Evolutionary conservation across 2,113 vertebrate genomes (phyloP), one percentile per base, ranked within the genome.

Genomic region (Periophthalmodon schlosseri): DNA sequence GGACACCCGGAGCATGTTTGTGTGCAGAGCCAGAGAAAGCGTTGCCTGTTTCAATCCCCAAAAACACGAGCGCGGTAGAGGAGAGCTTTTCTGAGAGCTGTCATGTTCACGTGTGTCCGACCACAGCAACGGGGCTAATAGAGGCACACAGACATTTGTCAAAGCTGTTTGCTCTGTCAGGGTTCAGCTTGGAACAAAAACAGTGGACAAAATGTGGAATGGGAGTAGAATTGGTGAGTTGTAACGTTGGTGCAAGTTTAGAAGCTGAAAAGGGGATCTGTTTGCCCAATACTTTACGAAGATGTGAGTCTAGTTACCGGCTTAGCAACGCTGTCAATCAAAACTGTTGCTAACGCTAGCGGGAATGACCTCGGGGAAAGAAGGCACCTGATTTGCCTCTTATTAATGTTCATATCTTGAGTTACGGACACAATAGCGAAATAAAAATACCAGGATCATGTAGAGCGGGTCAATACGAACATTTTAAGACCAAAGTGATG

Each of bases 21-120:
- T 12, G 28, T 36, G 21, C 39, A 16, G 15, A 73, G 69, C 70
- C 74, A 76, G 69, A 69, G 15, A 65, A 65, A 65, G 63, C 63
- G 11, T 23, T 2, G 2, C 15, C 74, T 86, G 71, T 84, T 78
- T 61, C 15, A 52, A 52, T 23, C 24, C 1, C 1, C 28, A 14
- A 5, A 5, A 21, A 44, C 11, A 21, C 5, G 24, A 15, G 24
- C 3, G 3, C 16, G 36, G 3, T 12, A 36, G 24, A 33, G 24
- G 9, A 16, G 28, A 24, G 36, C 50, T 65, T 20, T 24, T 16
- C 52, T 56, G 52, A 56, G 52, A 18, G 34, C n/a, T 60, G 72
- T 47, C 57, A 36, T 78, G 76, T 64, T 34, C 64, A 2, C 63
- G 34, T 39, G 63, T 65, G 63, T 65, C 34, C 10, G 34, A 34